These are phyloP conservation scores for Aphidius ervi DNA, from an alignment of 1,140 invertebrate species.

Conservation along the genomic window DNA sequence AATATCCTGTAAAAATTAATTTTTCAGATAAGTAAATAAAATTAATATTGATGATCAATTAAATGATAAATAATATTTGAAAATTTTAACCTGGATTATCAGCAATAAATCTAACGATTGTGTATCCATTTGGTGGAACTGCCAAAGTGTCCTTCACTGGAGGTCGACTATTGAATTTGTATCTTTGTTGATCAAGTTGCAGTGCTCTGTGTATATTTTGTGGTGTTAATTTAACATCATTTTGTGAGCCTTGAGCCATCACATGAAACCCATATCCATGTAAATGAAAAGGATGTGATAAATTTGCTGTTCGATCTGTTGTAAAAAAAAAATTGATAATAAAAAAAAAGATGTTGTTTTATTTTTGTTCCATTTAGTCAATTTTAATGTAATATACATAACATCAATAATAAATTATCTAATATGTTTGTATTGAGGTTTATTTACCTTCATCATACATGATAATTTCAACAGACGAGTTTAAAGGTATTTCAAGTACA, in stretches of 20 bases:
- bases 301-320: constrained; percentile 37
- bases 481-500: constrained; percentile 73
- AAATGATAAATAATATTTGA: constrained; percentile 49
- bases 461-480: constrained; percentile 76
- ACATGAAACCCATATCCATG: constrained; percentile 76
- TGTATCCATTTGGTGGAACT: constrained; percentile 62
- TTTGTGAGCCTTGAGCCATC: constrained; percentile 66
- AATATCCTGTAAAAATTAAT: constrained; percentile 41
- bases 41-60: no score
- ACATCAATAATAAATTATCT: not conserved
- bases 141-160: constrained; percentile 77
- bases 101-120: constrained; percentile 58
- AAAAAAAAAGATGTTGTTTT: not conserved
- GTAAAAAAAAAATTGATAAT: constrained; percentile 10
- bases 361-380: not conserved
- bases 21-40: not conserved
- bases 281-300: constrained; percentile 76
- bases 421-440: not conserved
- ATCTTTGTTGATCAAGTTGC: constrained; percentile 61
- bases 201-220: constrained; percentile 66
- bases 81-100: constrained; percentile 57
- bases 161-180: constrained; percentile 52
- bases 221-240: constrained; percentile 66
- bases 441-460: constrained; percentile 73
- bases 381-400: not conserved